Evolutionary conservation across 1,140 invertebrate genomes (phyloP), one percentile per base, ranked within the genome.

Genomic region (Microplitis mediator): DNA sequence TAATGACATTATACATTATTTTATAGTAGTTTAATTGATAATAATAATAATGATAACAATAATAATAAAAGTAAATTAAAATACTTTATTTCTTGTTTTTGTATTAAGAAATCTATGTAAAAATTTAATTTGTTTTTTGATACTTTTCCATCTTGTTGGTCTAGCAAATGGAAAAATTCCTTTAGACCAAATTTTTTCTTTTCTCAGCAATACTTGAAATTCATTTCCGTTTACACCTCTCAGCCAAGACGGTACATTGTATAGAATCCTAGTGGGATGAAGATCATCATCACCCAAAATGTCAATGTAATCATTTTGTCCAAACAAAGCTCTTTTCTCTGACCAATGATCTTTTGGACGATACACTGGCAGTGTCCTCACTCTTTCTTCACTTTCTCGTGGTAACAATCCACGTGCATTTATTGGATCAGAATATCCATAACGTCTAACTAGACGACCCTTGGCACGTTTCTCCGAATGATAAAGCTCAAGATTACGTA

Each of bases 221-320:
- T 98, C 97, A 84, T 95, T 94, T 2, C 95, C 96, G n/a, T 88
- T 89, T 32, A 96, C 91, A 52, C 96, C 96, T 80, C 93, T 90
- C 13, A 98, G 87, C 96, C 96, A 98, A 0, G 86, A 81, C 0
- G 96, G 97, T 9, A 97, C 90, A 75, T 92, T 91, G 76, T 97
- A 96, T 2, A 96, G 79, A n/a, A 95, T 90, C 80, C 90, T 92
- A 0, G 92, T 91, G 1, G 96, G 96, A 85, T 96, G 92, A 34
- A 98, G 74, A 8, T 90, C 89, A 62, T 93, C 93, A 82, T 93
- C 91, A 2, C 96, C 96, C 35, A 98, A 87, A 65, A 98, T 97
- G 86, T 98, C 96, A 68, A 98, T 98, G 80, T 98, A 98, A 87
- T 98, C 97, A 89, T 98, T 98, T 83, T 98, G 96, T 1, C 97